Evolutionary conservation across 2,888 invertebrate species (phyloP), one percentile per base, ranked within the genome.

Genomic region (Macaria notata): DNA sequence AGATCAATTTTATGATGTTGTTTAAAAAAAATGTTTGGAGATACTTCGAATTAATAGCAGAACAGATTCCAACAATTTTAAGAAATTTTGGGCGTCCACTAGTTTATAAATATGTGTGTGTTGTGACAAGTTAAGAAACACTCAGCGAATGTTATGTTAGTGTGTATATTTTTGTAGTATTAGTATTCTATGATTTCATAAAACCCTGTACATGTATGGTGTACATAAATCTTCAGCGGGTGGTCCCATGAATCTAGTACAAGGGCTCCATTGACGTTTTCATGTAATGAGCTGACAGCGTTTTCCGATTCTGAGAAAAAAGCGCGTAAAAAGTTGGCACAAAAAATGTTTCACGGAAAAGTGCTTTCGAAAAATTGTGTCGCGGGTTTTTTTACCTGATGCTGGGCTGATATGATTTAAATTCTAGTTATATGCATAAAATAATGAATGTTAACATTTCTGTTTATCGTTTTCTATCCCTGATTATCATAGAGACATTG

Each of bases 281-380:
- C 48, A 51, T 51, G 48, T 49, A 55, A 51, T 49, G 41, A 42
- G 31, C 19, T 19, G 59, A 59, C 50, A 54, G 41, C n/a, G 38
- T 51, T 59, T 59, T 42, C 54, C 45, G 51, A 46, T 59, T 52
- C 59, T 31, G 36, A 55, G 51, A 59, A 59, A 54, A 50, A 49
- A 33, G n/a, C 8, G n/a, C 43, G 9, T 7, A 48, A 44, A 51
- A 52, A 41, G 30, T 47, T 59, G 54, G 59, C 54, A 42, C 41
- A 50, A 51, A 59, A 49, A 46, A 31, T 33, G 38, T 41, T 57
- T 57, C 53, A 49, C 50, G 54, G 54, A 46, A 58, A 43, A 54
- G 9, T 19, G 31, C 29, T 48, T 50, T 44, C 9, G 31, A 9
- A 46, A 56, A 52, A 56, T 46, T 47, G 39, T 41, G 47, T 31